Evolutionary conservation across 2,113 vertebrate species (phyloP).

Genomic region (Perca fluviatilis): DNA sequence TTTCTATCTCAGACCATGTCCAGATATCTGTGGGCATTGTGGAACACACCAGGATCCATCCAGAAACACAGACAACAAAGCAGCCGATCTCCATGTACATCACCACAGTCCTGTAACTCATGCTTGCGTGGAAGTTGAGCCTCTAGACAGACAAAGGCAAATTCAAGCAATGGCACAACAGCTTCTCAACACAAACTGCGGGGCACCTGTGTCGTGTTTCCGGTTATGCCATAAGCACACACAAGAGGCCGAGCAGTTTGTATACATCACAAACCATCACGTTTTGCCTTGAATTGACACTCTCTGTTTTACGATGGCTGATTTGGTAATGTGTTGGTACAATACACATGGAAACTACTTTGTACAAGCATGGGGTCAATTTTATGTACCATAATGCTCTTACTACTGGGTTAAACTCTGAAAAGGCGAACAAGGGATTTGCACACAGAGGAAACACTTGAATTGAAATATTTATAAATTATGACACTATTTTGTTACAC

Average conservation of each 20-base stretch:
- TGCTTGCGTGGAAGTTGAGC: conserved; percentile 34
- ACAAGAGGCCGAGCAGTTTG: neutral
- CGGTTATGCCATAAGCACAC: neutral
- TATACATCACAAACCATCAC: conserved; percentile 38
- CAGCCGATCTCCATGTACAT: conserved; percentile 91
- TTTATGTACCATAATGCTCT: neutral
- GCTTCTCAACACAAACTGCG: conserved; percentile 8
- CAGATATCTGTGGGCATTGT: conserved; percentile 95
- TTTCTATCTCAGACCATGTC: conserved; percentile 92
- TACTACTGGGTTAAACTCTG: neutral
- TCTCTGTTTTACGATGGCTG: conserved; percentile 55
- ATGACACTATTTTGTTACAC: neutral
- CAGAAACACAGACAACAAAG: conserved; percentile 87
- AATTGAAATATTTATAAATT: neutral
- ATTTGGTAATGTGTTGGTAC: conserved; percentile 36
- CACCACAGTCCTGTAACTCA: conserved; percentile 78
- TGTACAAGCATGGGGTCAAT: conserved; percentile 29
- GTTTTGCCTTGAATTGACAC: conserved; percentile 47
- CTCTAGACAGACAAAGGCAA: neutral
- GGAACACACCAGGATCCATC: conserved; percentile 94
- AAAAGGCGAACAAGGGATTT: neutral
- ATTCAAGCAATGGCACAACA: neutral
- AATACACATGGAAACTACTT: neutral
- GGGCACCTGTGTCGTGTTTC: neutral
- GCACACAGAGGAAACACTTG: neutral